These are phyloP conservation scores for Ciconia boyciana DNA, from an alignment of 2,113 vertebrate genomes.

Conservation along the genomic window DNA sequence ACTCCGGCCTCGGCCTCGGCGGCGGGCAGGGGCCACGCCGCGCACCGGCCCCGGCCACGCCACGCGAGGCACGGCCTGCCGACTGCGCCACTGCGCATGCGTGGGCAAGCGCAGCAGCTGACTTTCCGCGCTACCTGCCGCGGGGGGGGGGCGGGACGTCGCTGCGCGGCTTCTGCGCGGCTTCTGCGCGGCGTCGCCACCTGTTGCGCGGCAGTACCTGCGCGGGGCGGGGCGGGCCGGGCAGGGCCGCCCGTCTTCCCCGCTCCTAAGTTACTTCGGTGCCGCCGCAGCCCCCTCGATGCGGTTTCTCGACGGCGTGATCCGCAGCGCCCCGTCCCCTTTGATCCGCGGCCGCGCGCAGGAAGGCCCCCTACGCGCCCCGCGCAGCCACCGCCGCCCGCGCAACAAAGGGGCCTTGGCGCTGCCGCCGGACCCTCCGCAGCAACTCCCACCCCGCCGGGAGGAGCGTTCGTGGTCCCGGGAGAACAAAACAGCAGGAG, in stretches of 20 bases:
- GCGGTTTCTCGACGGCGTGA: not conserved
- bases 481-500: not conserved
- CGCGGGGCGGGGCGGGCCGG: not conserved
- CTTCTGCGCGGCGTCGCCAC: not conserved
- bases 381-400: not conserved
- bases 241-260: no score
- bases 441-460: not conserved
- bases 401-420: not conserved
- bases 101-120: conserved; percentile 20
- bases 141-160: not conserved
- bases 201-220: not conserved
- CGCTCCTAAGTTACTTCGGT: not conserved
- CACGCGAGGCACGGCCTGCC: not conserved
- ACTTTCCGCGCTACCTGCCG: conserved; percentile 41
- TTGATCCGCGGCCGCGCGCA: not conserved
- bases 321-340: not conserved
- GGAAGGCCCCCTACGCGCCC: not conserved
- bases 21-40: not conserved
- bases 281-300: not conserved
- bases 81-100: conserved; percentile 21
- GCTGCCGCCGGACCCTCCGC: not conserved
- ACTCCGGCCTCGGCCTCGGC: not conserved
- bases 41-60: not conserved
- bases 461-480: not conserved
- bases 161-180: not conserved